Evolutionary conservation across 2,797 vertebrate genomes (phyloP), one percentile per base, ranked within the genome.

Genomic region (Poecilia velifera): DNA sequence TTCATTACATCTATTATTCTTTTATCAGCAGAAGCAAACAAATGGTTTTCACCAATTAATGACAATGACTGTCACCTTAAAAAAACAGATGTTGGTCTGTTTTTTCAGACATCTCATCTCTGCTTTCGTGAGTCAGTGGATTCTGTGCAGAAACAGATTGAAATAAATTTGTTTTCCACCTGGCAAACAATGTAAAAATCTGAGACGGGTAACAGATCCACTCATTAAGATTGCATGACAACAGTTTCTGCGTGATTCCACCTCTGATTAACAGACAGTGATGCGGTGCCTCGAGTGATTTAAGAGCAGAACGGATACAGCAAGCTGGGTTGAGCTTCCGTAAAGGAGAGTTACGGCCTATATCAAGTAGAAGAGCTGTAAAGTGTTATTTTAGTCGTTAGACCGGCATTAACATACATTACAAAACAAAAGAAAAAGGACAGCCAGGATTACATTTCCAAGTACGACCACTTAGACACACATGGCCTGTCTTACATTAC

Each of bases 91-190:
- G 13, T 34, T 34, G 10, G 55, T 59, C n/a, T 59, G 5, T 14
- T 28, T 82, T 86, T 62, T 77, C 76, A 85, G 79, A 73, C 73
- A 82, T 79, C 83, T 78, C 45, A 28, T 80, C 88, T 87, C 78
- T 82, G 76, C 25, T 55, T 77, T 73, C 82, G 84, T 83, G 74
- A 80, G 20, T 53, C 49, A 25, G 49, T 51, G 49, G 49, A 53
- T 25, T 53, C 49, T 53, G 49, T 53, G 20, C 49, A 25, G 49
- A 3, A 53, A 53, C 20, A 53, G 20, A 53, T 53, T 53, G 49
- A 53, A 53, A 53, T 53, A 53, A 53, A 53, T 22, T 25, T 53
- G 49, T 22, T 53, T 53, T 22, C 2, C 20, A 53, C 49, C 49
- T 25, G 49, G 20, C 2, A 53, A 53, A 53, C 49, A 53, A 53